Percentiles rank a stretch among this genome's conserved stretches.
Evolutionary conservation across 2,113 vertebrate genomes (phyloP).

Genomic region (Hippolais icterina): DNA sequence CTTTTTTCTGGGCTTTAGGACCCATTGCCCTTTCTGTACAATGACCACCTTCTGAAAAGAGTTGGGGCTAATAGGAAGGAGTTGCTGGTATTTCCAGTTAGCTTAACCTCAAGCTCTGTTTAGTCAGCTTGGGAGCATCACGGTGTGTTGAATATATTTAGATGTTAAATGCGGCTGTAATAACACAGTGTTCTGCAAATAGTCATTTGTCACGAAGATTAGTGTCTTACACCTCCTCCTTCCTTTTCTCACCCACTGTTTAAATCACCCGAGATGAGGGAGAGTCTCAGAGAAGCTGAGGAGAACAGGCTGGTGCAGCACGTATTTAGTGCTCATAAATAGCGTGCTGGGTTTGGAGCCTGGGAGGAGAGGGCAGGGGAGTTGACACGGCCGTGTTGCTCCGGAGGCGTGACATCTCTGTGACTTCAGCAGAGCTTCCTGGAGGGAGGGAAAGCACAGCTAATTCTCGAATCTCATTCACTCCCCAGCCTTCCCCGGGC

Average conservation of each 20-base stretch:
- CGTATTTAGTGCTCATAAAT: background rate
- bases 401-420: background rate
- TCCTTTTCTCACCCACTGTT: constrained; percentile 50
- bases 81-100: background rate
- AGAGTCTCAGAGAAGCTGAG: background rate
- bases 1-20: background rate
- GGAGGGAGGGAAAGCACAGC: background rate
- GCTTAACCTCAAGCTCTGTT: background rate
- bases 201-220: constrained; percentile 56
- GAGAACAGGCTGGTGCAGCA: background rate
- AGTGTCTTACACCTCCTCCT: constrained; percentile 67
- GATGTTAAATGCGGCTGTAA: constrained; percentile 24
- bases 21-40: background rate
- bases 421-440: background rate
- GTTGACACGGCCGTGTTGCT: background rate
- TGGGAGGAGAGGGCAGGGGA: background rate
- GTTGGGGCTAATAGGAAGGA: background rate
- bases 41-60: background rate
- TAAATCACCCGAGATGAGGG: constrained; percentile 22
- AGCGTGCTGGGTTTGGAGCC: background rate
- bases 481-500: background rate
- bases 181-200: constrained; percentile 36
- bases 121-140: background rate
- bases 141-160: background rate
- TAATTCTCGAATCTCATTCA: background rate